Evolutionary conservation across 1,140 invertebrate species (phyloP), one percentile per base, ranked within the genome.

Genomic region (Drosophila cardini): DNA sequence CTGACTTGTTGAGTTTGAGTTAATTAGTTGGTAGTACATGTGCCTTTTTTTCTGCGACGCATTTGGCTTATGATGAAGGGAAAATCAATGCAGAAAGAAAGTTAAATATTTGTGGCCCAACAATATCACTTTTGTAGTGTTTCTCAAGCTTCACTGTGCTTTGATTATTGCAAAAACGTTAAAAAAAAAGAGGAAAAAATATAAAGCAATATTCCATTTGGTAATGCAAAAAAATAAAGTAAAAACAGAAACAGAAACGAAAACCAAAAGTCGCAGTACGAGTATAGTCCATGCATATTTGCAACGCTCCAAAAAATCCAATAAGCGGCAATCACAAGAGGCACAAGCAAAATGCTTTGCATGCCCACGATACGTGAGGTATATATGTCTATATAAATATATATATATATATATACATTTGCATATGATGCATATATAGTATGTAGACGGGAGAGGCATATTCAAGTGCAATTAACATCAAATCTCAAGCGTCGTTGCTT

Each of bases 261-360:
- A 26, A 26, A 4, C 21, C 21, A 26, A 26, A 73, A 71, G 56
- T 70, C 42, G 60, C 62, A 79, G 80, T n/a, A n/a, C n/a, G n/a
- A n/a, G n/a, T 79, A 64, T 78, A 67, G 83, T 82, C 75, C 79
- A 83, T 86, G 82, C 83, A 87, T 86, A 79, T 74, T 86, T 82
- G 83, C 76, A 89, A 86, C 83, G 83, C 83, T 86, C 83, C 72
- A 86, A 89, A 86, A 86, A 86, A 72, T 79, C 72, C 68, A 86
- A 89, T 86, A 86, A 86, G 64, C 65, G 72, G 83, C 83, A 89
- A 86, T 86, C 79, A 76, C 79, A 86, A 86, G 65, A 57, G 75
- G 74, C 61, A 82, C 21, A 57, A 70, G 50, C 67, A 55, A 76
- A 82, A 78, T 74, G 77, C 57, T 84, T 84, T 80, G 78, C 73